Conservation (phyloP, 2,797 vertebrate species). For the Lateolabrax maculatus region DNA sequence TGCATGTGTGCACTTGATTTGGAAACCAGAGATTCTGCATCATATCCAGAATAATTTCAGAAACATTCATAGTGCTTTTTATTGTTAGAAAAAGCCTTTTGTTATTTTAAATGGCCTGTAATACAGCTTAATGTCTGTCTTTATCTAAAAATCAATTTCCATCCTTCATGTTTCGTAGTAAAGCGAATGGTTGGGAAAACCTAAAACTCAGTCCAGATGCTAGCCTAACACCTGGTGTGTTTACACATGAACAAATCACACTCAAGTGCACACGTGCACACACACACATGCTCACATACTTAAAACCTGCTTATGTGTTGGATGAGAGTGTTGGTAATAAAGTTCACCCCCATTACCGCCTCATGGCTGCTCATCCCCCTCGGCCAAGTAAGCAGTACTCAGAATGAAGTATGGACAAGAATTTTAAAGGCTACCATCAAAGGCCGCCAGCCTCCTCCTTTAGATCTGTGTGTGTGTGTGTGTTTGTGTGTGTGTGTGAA, state of each 20-base stretch:
- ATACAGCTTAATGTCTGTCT: neutral
- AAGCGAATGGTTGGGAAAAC: neutral
- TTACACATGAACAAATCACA: slow-evolving; percentile 23
- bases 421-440: slow-evolving; percentile 87
- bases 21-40: slow-evolving; percentile 3
- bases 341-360: slow-evolving; percentile 58
- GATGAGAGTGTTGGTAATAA: slow-evolving; percentile 59
- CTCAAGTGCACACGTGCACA: slow-evolving; percentile 16
- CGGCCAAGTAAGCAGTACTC: slow-evolving; percentile 66
- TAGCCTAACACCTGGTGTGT: slow-evolving; percentile 38
- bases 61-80: neutral
- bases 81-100: neutral
- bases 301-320: slow-evolving; percentile 42
- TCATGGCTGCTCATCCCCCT: slow-evolving; percentile 66
- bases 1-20: neutral
- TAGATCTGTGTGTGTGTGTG: slow-evolving; percentile 59
- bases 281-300: slow-evolving; percentile 27
- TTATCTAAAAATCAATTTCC: neutral
- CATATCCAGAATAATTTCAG: neutral
- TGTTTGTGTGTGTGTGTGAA: slow-evolving; percentile 54
- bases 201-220: slow-evolving; percentile 44
- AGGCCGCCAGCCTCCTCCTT: slow-evolving; percentile 68
- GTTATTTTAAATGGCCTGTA: neutral
- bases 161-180: neutral
- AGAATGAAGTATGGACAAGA: slow-evolving; percentile 82